Evolutionary conservation across 2,113 vertebrate genomes (phyloP), one percentile per base, ranked within the genome.

Genomic region (Colius striatus): DNA sequence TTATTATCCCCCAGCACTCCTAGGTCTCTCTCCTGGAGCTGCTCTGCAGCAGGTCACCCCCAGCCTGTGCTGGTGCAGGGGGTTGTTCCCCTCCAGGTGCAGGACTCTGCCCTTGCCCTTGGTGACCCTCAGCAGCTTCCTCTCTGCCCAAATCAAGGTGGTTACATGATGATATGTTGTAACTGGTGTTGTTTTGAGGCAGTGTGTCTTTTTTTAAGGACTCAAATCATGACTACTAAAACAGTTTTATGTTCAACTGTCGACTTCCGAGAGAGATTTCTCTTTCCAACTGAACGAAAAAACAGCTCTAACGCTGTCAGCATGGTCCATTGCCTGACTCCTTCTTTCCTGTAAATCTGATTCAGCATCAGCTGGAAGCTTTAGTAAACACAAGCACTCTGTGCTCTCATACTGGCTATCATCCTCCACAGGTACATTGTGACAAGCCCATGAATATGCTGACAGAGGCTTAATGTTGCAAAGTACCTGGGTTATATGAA

Each of bases 171-270:
- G 76, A 68, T 43, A 22, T 34, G 22, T 60, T 43, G 67, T 57
- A 34, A 81, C 84, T 36, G 87, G 41, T 17, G 47, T 1, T 27
- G 26, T 29, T 90, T 36, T 61, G 67, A 80, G 53, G 74, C 54
- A 76, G 57, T 1, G 3, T 16, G 48, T 32, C 60, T 38, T 57
- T 18, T 47, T 80, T 75, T 36, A 76, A 82, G 92, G 71, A 91
- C 81, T 95, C 89, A 94, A 94, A 89, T 38, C 65, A 68, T 47
- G 22, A 89, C 53, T 3, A 12, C 57, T 50, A 95, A 92, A 92
- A 83, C 72, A 51, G 72, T 95, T 96, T 94, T 87, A 94, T 26
- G 90, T 94, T 80, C 74, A 94, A 89, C 81, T 87, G 63, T 12
- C 55, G 93, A 89, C 55, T 91, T 87, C 57, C 87, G 94, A 62